Conservation (phyloP, 1,140 invertebrate genomes). For the Sinonovacula constricta region DNA sequence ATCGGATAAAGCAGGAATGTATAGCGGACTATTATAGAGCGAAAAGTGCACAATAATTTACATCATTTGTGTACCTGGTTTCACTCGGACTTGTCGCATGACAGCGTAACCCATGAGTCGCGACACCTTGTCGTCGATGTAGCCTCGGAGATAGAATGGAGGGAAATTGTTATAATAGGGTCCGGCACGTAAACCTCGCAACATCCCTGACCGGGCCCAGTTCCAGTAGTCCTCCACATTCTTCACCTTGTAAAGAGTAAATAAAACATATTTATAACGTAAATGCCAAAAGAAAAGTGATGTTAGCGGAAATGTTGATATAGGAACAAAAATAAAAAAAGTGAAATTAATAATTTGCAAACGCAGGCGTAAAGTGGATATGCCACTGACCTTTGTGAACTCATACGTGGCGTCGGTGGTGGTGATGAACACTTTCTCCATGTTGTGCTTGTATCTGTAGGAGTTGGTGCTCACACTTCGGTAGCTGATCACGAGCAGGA, state of each 20-base stretch:
- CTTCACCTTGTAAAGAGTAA: constrained; percentile 61
- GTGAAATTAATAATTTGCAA: no score
- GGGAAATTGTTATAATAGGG: constrained; percentile 81
- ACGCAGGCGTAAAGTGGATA: no score
- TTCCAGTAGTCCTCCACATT: constrained; percentile 78
- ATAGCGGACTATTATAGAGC: no score
- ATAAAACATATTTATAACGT: no score
- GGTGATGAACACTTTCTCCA: constrained; percentile 79
- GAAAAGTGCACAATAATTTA: no score
- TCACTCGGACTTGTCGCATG: constrained; percentile 79
- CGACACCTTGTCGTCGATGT: constrained; percentile 80
- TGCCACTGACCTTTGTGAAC: constrained; percentile 68
- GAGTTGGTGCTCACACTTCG: constrained; percentile 77
- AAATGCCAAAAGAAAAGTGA: no score
- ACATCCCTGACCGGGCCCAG: constrained; percentile 78
- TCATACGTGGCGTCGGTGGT: constrained; percentile 66
- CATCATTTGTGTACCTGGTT: constrained; percentile 68
- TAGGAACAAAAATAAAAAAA: no score
- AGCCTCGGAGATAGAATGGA: constrained; percentile 80
- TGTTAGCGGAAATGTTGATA: no score
- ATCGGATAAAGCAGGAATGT: no score
- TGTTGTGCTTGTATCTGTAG: constrained; percentile 77
- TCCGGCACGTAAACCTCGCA: constrained; percentile 78
- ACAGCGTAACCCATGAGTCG: constrained; percentile 81
- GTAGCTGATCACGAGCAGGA: constrained; percentile 80